phyloP scores from a whole-genome alignment of 2,888 invertebrate genomes.

The Archips crataeganus region DNA sequence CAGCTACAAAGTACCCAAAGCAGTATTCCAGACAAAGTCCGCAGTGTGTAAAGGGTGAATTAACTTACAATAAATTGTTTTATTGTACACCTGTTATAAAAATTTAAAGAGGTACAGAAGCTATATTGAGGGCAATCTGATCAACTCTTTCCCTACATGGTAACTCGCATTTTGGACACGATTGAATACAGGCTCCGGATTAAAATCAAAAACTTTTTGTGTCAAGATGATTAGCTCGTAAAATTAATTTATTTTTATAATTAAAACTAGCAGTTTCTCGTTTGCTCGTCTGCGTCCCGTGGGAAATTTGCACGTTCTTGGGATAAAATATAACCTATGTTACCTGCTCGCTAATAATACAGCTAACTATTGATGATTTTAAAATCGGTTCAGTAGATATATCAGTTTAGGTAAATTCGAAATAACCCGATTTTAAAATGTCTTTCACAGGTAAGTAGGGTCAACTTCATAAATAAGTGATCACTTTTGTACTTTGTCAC shows the following conservation, averaged over 20 bases:
- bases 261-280: not conserved
- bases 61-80: slow-evolving; percentile 74
- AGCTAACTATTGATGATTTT: too few relatives aligned
- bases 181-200: slow-evolving; percentile 4
- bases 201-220: not conserved
- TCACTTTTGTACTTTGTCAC: too few relatives aligned
- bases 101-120: slow-evolving; percentile 52
- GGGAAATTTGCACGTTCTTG: too few relatives aligned
- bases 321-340: too few relatives aligned
- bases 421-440: too few relatives aligned
- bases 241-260: too few relatives aligned
- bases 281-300: too few relatives aligned
- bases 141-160: slow-evolving; percentile 33
- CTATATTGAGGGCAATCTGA: slow-evolving; percentile 40
- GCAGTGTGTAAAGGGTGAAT: slow-evolving; percentile 73
- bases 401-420: too few relatives aligned
- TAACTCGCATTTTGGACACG: slow-evolving; percentile 19
- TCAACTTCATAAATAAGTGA: too few relatives aligned
- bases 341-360: too few relatives aligned
- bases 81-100: slow-evolving; percentile 70
- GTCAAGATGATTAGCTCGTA: not conserved
- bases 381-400: too few relatives aligned
- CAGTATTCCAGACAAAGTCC: slow-evolving; percentile 63
- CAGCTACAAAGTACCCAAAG: slow-evolving; percentile 63
- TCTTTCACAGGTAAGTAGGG: too few relatives aligned